A percentile compares a stretch with the other conserved stretches of the same genome.
phyloP scores from a whole-genome alignment of 2,113 vertebrate genomes.

The Zingel zingel region DNA sequence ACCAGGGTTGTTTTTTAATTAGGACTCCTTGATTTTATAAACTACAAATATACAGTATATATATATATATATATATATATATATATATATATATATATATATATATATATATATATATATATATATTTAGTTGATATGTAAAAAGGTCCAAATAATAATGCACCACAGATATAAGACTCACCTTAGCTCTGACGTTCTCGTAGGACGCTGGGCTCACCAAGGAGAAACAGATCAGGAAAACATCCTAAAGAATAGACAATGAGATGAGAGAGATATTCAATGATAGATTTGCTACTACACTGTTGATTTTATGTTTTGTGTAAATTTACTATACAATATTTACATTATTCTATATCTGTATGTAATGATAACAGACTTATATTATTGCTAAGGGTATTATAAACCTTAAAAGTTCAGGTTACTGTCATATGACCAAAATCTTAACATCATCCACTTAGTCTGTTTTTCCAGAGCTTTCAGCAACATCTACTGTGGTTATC shows the following conservation, averaged over 20 bases:
- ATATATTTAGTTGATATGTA: not conserved
- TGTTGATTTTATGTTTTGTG: too few relatives aligned
- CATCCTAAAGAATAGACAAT: slow-evolving; percentile 60
- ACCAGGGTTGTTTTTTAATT: not conserved
- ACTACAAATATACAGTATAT: not conserved
- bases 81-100: too few relatives aligned
- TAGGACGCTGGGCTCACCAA: slow-evolving; percentile 80
- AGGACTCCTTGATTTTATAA: not conserved
- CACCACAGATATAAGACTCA: slow-evolving; percentile 23
- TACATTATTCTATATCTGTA: not conserved
- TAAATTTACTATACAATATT: too few relatives aligned
- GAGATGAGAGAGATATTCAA: not conserved
- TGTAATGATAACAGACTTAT: not conserved
- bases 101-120: too few relatives aligned
- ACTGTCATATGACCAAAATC: not conserved
- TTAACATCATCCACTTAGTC: too few relatives aligned
- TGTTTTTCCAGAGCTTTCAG: too few relatives aligned
- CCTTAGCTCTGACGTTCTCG: slow-evolving; percentile 81
- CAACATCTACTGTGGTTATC: too few relatives aligned
- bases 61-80: not conserved
- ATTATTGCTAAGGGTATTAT: not conserved
- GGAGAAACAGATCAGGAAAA: slow-evolving; percentile 81
- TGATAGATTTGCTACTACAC: not conserved
- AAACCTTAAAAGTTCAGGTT: not conserved
- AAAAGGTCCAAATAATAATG: not conserved